Conservation (phyloP, 2,888 invertebrate genomes). For the Tanytarsus gracilentus region DNA sequence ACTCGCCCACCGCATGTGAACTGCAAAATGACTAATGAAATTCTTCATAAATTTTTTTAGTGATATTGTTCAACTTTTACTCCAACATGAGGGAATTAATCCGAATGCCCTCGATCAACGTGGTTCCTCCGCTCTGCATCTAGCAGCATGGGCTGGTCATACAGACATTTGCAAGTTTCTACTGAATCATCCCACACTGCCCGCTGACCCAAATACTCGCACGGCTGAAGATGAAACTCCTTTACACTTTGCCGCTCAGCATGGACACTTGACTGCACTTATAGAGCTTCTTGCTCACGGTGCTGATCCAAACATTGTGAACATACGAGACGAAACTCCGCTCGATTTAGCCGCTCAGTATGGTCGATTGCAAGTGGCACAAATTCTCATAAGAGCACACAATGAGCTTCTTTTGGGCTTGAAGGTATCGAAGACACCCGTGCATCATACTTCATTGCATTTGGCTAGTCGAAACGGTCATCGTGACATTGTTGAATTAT, state of each 20-base stretch:
- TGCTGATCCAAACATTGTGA: constrained; percentile 81
- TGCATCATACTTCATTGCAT: constrained; percentile 81
- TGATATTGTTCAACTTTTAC: constrained; percentile 73
- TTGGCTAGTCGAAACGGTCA: constrained; percentile 88
- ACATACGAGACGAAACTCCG: constrained; percentile 81
- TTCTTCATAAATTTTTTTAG: constrained; percentile 44
- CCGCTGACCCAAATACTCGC: constrained; percentile 76
- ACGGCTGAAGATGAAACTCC: constrained; percentile 87
- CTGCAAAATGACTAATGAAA: constrained; percentile 17
- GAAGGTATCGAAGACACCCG: constrained; percentile 47
- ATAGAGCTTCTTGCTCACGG: constrained; percentile 71
- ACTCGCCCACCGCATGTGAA: not conserved
- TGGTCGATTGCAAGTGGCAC: constrained; percentile 74
- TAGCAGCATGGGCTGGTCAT: constrained; percentile 92
- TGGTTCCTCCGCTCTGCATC: constrained; percentile 85
- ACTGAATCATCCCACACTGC: constrained; percentile 68
- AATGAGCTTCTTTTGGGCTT: constrained; percentile 71
- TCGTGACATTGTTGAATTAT: constrained; percentile 70
- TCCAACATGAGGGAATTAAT: constrained; percentile 73
- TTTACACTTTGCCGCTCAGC: constrained; percentile 86
- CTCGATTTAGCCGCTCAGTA: constrained; percentile 91
- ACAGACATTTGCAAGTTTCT: constrained; percentile 78
- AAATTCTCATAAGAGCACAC: constrained; percentile 72
- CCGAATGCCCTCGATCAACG: constrained; percentile 81
- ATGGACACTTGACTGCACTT: constrained; percentile 80